Evolutionary conservation across 2,797 vertebrate genomes (phyloP).

Genomic region (Gymnoscopelus braueri): DNA sequence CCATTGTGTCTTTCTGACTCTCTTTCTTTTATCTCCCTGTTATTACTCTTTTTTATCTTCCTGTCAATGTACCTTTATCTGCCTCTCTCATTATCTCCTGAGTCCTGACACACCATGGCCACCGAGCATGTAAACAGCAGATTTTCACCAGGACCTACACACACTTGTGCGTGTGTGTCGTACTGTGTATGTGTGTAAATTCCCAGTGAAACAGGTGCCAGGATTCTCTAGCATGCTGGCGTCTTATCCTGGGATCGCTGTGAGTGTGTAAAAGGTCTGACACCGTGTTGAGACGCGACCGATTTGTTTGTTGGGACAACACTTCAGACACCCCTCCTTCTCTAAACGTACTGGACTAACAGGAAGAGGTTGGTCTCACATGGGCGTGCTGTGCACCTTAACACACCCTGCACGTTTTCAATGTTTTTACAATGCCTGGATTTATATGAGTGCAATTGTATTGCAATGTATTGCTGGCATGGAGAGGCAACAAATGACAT

Average conservation of each 20-base stretch:
- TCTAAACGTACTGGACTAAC: conserved; percentile 35
- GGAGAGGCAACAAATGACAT: too few relatives aligned
- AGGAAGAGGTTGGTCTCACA: conserved; percentile 7
- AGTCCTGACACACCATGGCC: conserved; percentile 47
- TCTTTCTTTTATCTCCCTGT: conserved; percentile 19
- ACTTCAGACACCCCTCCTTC: conserved; percentile 12
- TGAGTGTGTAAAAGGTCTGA: conserved; percentile 10
- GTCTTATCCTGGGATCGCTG: conserved; percentile 38
- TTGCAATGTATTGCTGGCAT: too few relatives aligned
- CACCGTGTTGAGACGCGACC: conserved; percentile 30
- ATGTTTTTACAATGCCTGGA: too few relatives aligned
- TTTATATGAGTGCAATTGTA: too few relatives aligned
- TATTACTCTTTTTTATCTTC: conserved; percentile 21
- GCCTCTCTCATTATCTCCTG: conserved; percentile 40
- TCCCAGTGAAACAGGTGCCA: conserved; percentile 7
- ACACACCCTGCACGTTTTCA: too few relatives aligned
- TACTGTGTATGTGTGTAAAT: background rate
- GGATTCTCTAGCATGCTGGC: background rate
- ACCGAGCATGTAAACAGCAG: conserved; percentile 25
- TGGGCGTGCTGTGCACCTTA: background rate
- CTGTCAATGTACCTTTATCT: conserved; percentile 28
- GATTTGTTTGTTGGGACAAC: conserved; percentile 49
- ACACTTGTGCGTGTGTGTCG: background rate
- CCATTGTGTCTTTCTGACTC: background rate
- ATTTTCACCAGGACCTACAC: conserved; percentile 31